Evolutionary conservation across 2,888 invertebrate genomes (phyloP).

Genomic region (Bruchidius siliquastri): DNA sequence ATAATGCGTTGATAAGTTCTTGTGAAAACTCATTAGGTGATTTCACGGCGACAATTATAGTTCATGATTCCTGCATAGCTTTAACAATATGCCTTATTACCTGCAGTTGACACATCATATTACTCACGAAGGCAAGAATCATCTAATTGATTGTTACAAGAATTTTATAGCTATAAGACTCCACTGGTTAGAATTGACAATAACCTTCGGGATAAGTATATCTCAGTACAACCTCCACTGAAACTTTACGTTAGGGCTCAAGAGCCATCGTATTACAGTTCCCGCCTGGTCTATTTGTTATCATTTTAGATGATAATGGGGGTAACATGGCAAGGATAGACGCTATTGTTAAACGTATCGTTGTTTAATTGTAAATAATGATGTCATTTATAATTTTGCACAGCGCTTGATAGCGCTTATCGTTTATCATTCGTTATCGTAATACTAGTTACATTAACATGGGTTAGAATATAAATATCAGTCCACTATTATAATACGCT

Average conservation of each 20-base stretch:
- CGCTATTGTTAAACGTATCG: neutral
- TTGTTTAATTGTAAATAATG: neutral
- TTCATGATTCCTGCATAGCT: neutral
- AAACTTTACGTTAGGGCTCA: too few species aligned
- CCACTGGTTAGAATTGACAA: too few species aligned
- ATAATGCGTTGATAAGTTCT: neutral
- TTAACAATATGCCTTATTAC: neutral
- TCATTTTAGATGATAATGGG: neutral
- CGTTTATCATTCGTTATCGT: neutral
- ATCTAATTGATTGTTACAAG: neutral
- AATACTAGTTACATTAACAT: neutral
- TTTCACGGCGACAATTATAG: neutral
- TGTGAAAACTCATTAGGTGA: neutral
- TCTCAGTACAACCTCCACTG: too few species aligned
- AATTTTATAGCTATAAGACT: neutral
- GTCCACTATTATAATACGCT: neutral
- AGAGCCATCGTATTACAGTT: too few species aligned
- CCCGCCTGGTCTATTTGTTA: neutral
- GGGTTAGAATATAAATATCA: neutral
- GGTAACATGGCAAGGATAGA: neutral
- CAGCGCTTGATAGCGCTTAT: neutral
- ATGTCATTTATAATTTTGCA: neutral
- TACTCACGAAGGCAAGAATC: neutral
- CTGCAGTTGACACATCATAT: neutral
- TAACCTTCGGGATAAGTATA: too few species aligned